Evolutionary conservation across 2,888 invertebrate species (phyloP).

Genomic region (Lepidocyrtinus sp.): DNA sequence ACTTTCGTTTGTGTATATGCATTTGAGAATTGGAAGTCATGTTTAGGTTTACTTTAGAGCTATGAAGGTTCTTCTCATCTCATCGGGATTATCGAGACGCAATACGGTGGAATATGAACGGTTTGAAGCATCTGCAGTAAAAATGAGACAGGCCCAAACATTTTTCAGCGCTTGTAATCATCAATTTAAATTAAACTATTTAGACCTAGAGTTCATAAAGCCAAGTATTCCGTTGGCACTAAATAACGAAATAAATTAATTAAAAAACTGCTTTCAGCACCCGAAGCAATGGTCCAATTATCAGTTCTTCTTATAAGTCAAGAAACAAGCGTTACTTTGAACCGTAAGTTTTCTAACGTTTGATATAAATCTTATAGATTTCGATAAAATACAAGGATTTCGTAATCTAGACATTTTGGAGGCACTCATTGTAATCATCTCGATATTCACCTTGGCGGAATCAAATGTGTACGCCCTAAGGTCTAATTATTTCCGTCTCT

Average conservation of each 20-base stretch:
- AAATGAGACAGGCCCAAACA: conserved; percentile 65
- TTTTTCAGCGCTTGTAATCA: conserved; percentile 68
- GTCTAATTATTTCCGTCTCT: conserved; percentile 63
- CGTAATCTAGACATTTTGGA: conserved; percentile 62
- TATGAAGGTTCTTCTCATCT: conserved; percentile 61
- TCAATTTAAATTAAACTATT: too few relatives aligned
- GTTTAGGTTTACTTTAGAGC: conserved; percentile 56
- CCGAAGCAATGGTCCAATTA: conserved; percentile 65
- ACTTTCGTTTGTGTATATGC: too few relatives aligned
- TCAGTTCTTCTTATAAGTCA: conserved; percentile 59
- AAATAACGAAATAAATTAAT: too few relatives aligned
- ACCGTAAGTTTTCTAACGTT: conserved; percentile 27
- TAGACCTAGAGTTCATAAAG: too few relatives aligned
- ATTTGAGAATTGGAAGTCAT: too few relatives aligned
- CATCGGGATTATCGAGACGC: conserved; percentile 57
- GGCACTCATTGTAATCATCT: conserved; percentile 62
- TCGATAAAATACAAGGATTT: not conserved
- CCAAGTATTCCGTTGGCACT: too few relatives aligned
- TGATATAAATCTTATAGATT: not conserved
- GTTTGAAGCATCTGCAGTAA: conserved; percentile 67
- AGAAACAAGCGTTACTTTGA: not conserved
- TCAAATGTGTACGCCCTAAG: conserved; percentile 62
- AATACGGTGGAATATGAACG: conserved; percentile 58
- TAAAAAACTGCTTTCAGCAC: too few relatives aligned
- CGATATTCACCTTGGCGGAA: conserved; percentile 64